phyloP scores from a whole-genome alignment of 92 coral and sea anemone genomes.

The Zoanthus solanderi region DNA sequence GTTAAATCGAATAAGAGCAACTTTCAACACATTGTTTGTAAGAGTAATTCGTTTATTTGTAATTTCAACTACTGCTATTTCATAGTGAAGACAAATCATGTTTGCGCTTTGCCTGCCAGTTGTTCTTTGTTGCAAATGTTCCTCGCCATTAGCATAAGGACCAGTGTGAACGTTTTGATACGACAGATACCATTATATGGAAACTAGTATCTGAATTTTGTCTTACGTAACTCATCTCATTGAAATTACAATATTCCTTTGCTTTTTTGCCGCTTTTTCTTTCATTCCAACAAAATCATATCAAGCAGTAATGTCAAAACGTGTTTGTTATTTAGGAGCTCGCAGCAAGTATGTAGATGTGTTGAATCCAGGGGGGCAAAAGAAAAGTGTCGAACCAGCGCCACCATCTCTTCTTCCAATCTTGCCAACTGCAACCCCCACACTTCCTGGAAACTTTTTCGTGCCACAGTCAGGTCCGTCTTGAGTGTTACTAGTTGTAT shows the following conservation, averaged over 20 bases:
- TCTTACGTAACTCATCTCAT: not conserved
- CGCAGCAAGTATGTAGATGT: conserved; percentile 82
- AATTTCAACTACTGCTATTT: not conserved
- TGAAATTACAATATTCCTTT: not conserved
- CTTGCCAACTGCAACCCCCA: conserved; percentile 38
- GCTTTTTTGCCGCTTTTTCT: no score
- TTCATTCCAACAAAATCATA: no score
- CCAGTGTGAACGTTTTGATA: no score
- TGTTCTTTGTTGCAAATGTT: no score
- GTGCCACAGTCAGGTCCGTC: conserved; percentile 37
- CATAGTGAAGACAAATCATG: no score
- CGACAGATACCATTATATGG: no score
- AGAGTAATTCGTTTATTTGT: not conserved
- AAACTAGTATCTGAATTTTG: not conserved
- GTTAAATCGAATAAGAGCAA: not conserved
- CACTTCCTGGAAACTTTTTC: conserved; percentile 41
- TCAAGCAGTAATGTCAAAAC: no score
- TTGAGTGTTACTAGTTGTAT: not conserved
- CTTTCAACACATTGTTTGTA: not conserved
- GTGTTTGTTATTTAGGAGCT: conserved; percentile 19
- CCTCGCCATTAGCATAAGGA: no score
- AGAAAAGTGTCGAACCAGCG: conserved; percentile 21
- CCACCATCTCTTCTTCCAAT: conserved; percentile 35
- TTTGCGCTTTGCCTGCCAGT: no score
- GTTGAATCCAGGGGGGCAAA: conserved; percentile 69